These are phyloP conservation scores for Pectinophora gossypiella DNA, from an alignment of 1,140 invertebrate genomes.

Conservation along the genomic window DNA sequence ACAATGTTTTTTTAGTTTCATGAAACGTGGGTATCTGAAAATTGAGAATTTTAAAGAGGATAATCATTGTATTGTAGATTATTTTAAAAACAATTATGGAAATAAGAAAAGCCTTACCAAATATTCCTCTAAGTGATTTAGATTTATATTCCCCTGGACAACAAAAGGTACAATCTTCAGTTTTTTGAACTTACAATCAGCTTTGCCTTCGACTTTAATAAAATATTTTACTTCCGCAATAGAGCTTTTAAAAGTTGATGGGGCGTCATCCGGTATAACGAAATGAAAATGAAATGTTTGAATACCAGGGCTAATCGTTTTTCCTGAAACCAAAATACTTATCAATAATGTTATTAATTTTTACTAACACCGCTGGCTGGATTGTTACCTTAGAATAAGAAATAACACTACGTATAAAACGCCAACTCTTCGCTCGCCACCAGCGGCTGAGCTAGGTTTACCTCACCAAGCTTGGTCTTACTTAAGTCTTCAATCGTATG, in stretches of 20 bases:
- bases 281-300: slow-evolving; percentile 54
- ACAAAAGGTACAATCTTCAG: slow-evolving; percentile 29
- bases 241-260: slow-evolving; percentile 46
- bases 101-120: slow-evolving; percentile 25
- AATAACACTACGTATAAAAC: no score
- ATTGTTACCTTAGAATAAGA: no score
- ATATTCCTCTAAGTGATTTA: slow-evolving; percentile 40
- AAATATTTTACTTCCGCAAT: slow-evolving; percentile 48
- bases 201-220: slow-evolving; percentile 38
- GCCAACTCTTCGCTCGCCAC: no score
- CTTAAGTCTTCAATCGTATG: no score
- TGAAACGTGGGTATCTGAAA: slow-evolving; percentile 39
- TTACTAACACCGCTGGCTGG: no score
- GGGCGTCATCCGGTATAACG: slow-evolving; percentile 40
- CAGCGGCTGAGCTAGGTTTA: no score
- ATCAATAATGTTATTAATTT: no score
- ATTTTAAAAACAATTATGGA: slow-evolving; percentile 12
- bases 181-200: slow-evolving; percentile 20
- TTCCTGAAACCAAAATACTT: slow-evolving; percentile 40
- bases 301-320: slow-evolving; percentile 34
- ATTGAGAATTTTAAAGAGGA: no score
- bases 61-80: no score
- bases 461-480: no score
- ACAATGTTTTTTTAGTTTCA: slow-evolving; percentile 38
- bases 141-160: slow-evolving; percentile 39